phyloP scores from a whole-genome alignment of 2,797 vertebrate species.

The Fistularia commersonii region DNA sequence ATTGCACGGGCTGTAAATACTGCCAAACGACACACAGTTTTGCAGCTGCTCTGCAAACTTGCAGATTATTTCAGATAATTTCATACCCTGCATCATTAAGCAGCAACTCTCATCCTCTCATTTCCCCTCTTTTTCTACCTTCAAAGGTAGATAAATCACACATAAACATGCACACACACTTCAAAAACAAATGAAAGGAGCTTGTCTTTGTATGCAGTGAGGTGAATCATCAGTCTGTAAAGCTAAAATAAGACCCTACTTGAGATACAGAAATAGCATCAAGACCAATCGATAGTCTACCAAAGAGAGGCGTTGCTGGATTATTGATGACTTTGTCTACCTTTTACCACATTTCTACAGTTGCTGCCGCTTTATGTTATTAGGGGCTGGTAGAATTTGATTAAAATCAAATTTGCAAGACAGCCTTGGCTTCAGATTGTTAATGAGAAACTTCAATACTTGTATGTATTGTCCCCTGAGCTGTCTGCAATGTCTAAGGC shows the following conservation, averaged over 20 bases:
- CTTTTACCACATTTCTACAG: constrained; percentile 23
- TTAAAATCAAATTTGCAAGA: constrained; percentile 14
- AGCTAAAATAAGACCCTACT: constrained; percentile 58
- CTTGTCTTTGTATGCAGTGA: constrained; percentile 37
- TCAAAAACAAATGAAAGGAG: constrained; percentile 39
- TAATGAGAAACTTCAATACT: too few species aligned
- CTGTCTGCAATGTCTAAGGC: too few species aligned
- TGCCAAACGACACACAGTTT: constrained; percentile 37
- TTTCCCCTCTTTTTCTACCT: constrained; percentile 1
- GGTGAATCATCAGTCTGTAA: constrained; percentile 53
- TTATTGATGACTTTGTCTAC: constrained; percentile 50
- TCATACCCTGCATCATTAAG: constrained; percentile 41
- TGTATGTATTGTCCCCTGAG: too few species aligned
- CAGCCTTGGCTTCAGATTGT: constrained; percentile 6
- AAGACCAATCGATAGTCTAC: constrained; percentile 51
- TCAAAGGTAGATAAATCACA: constrained; percentile 3
- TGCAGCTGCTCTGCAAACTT: constrained; percentile 33
- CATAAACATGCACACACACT: constrained; percentile 13
- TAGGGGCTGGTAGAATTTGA: constrained; percentile 9
- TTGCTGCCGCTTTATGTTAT: constrained; percentile 14
- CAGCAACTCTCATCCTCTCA: constrained; percentile 20
- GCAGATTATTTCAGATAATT: constrained; percentile 61
- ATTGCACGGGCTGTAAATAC: constrained; percentile 22
- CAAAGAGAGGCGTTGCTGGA: constrained; percentile 35
- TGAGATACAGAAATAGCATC: constrained; percentile 59